phyloP scores from a whole-genome alignment of 2,888 invertebrate genomes.

The Dryobota labecula region DNA sequence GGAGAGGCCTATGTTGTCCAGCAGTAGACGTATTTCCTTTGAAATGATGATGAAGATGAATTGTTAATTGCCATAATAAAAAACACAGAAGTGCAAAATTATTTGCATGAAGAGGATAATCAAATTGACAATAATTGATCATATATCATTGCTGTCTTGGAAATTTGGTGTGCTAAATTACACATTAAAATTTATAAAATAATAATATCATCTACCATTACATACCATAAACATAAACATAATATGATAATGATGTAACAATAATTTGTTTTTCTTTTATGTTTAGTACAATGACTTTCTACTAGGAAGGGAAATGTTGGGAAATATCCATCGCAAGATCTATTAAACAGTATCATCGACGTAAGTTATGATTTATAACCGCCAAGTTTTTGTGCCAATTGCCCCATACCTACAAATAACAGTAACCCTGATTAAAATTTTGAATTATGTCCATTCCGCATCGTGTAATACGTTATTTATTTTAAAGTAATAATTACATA shows the following conservation, averaged over 20 bases:
- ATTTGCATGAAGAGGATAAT: constrained; percentile 12
- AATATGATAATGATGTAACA: constrained; percentile 9
- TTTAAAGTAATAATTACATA: constrained; percentile 19
- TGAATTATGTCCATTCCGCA: constrained; percentile 3
- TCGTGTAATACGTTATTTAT: constrained; percentile 3
- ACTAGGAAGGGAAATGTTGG: constrained; percentile 83
- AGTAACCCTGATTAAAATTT: constrained; percentile 9
- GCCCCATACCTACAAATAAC: constrained; percentile 21
- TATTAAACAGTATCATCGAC: constrained; percentile 73
- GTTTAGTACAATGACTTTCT: constrained; percentile 87
- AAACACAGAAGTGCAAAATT: background rate
- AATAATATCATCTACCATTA: background rate
- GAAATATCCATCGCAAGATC: constrained; percentile 83
- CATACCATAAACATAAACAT: no score
- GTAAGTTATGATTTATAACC: constrained; percentile 72
- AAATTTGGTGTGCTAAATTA: background rate
- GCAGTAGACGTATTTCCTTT: background rate
- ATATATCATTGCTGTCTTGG: background rate
- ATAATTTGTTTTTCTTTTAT: constrained; percentile 70
- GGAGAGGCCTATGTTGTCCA: background rate
- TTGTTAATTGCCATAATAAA: background rate
- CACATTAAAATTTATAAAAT: background rate
- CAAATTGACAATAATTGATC: background rate
- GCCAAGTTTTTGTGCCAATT: constrained; percentile 20
- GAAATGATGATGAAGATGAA: background rate